These are phyloP conservation scores for Capromys pilorides DNA, from an alignment of 2,797 vertebrate genomes.

Conservation along the genomic window DNA sequence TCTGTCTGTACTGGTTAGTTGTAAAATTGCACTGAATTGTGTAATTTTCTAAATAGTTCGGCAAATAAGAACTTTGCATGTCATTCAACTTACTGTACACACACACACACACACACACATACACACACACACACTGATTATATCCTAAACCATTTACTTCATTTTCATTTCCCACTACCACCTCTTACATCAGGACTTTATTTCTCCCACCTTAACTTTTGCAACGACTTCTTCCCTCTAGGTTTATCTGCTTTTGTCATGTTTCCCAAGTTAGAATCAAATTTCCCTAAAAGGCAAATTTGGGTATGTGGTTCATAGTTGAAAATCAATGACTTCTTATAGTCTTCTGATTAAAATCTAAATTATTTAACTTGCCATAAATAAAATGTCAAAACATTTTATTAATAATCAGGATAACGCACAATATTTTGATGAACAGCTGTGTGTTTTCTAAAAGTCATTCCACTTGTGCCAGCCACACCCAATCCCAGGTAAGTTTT, in stretches of 20 bases:
- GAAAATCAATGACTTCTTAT: slow-evolving; percentile 5
- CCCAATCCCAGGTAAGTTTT: neutral
- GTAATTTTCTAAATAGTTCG: neutral
- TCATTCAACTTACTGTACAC: neutral
- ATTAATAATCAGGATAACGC: neutral
- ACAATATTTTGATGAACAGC: neutral
- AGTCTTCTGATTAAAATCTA: slow-evolving; percentile 30
- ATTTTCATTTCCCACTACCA: neutral
- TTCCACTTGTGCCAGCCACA: neutral
- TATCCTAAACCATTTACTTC: neutral
- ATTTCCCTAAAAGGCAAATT: slow-evolving; percentile 20
- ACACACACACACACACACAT: neutral
- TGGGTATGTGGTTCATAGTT: neutral
- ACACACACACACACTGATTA: neutral
- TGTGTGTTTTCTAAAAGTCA: neutral
- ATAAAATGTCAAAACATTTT: neutral
- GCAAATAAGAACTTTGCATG: neutral
- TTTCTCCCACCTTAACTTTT: neutral
- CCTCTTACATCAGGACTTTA: neutral
- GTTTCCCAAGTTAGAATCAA: neutral
- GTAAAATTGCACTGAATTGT: neutral
- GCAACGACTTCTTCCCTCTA: neutral
- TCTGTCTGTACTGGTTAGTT: neutral
- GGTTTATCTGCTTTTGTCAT: neutral
- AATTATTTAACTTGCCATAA: slow-evolving; percentile 1